Base-by-base conservation (phyloP, 2,797 vertebrate genomes). In the Platalea minor region DNA sequence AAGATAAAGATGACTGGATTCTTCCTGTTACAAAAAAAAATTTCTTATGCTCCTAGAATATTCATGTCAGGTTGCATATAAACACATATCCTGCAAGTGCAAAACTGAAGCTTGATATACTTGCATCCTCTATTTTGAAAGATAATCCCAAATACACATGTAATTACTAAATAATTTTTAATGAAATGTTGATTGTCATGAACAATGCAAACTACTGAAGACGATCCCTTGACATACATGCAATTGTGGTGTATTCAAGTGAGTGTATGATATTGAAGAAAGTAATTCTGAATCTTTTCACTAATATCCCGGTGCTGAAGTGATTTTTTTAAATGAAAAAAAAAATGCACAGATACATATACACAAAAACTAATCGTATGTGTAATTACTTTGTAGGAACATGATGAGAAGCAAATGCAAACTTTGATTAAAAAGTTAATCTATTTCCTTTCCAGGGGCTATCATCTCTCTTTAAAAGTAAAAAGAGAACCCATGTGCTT, bases 211-310 rank as follows among this genome's bases (percentile, higher is more conserved):
- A 31, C 7, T 70, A 46, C 12, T 51, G 53, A 70, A 85, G 39
- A 65, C 31, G 23, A 73, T n/a, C 5, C 18, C 33, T 68, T 61
- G 69, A 82, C 11, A 63, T 23, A 59, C 13, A 16, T 69, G 11
- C 5, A 39, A 13, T 10, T 67, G 7, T n/a, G 2, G 3, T 81
- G 6, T 39, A 33, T 74, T 72, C 9, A 60, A 0, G 0, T 20
- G 20, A 2, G 1, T 76, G 3, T 21, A 37, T 50, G 11, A 19
- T 41, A 76, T 54, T 79, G 45, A 59, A 19, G 53, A 31, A 53
- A 19, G 13, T 19, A 72, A 51, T 46, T 77, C 29, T 76, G 18
- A 54, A 72, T 54, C 5, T 50, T 84, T 63, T 68, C 14, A 56
- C 3, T 24, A 48, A 37, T 57, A 77, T 43, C 28, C 10, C 57